Evolutionary conservation across 2,888 invertebrate species (phyloP).

Genomic region (Synanthedon formicaeformis): DNA sequence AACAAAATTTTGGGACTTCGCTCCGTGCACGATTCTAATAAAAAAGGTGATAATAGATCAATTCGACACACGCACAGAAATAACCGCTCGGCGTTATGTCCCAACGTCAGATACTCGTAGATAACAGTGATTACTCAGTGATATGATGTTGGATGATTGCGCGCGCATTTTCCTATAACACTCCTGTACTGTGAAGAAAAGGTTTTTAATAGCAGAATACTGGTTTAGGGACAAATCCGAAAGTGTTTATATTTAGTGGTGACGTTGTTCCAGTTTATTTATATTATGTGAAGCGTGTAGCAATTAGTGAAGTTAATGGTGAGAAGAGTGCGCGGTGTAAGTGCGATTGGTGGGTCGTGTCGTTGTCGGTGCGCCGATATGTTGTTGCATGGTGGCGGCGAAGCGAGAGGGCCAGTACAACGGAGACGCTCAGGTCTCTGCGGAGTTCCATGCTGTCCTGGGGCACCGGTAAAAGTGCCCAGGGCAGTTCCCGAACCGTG

Average conservation of each 20-base stretch:
- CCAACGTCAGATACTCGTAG: slow-evolving; percentile 40
- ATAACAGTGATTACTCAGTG: slow-evolving; percentile 52
- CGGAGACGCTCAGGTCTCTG: slow-evolving; percentile 65
- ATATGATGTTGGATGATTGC: slow-evolving; percentile 40
- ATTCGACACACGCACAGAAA: slow-evolving; percentile 21
- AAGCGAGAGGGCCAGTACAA: slow-evolving; percentile 57
- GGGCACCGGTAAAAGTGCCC: slow-evolving; percentile 35
- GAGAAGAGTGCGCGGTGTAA: slow-evolving; percentile 25
- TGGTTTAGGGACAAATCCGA: not conserved
- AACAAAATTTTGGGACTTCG: too few species aligned
- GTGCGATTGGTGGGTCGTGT: slow-evolving; percentile 29
- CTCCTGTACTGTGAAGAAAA: slow-evolving; percentile 21
- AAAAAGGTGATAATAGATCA: slow-evolving; percentile 26
- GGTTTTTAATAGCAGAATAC: slow-evolving; percentile 12
- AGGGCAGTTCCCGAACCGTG: slow-evolving; percentile 32
- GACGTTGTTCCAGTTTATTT: not conserved
- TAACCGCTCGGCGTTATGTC: slow-evolving; percentile 32
- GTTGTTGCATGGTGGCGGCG: slow-evolving; percentile 55
- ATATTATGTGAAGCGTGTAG: slow-evolving; percentile 15
- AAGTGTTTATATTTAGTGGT: not conserved
- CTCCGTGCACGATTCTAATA: slow-evolving; percentile 8
- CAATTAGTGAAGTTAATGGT: slow-evolving; percentile 25
- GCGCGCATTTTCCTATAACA: slow-evolving; percentile 25
- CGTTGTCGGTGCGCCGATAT: slow-evolving; percentile 53
- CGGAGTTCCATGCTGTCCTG: slow-evolving; percentile 65